Conservation (phyloP, 2,888 invertebrate species). For the Coenonympha arcania region DNA sequence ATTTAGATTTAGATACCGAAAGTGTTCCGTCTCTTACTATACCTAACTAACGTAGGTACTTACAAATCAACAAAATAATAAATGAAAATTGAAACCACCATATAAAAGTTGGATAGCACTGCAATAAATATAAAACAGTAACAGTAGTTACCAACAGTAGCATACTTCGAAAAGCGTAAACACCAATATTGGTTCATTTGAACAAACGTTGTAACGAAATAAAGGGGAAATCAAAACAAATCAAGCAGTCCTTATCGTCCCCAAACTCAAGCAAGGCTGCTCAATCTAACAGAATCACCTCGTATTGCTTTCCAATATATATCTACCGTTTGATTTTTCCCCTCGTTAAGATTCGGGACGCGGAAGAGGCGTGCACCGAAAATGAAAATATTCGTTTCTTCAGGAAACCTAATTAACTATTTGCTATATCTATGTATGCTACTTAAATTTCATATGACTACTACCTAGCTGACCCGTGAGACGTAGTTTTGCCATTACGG, state of each 20-base stretch:
- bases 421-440: constrained; percentile 38
- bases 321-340: constrained; percentile 70
- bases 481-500: too few relatives aligned
- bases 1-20: too few relatives aligned
- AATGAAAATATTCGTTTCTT: constrained; percentile 60
- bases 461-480: too few relatives aligned
- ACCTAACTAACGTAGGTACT: too few relatives aligned
- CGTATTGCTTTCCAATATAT: constrained; percentile 71
- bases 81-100: too few relatives aligned
- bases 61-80: too few relatives aligned
- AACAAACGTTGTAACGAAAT: neutral
- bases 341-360: constrained; percentile 64
- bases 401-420: constrained; percentile 67
- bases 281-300: constrained; percentile 71
- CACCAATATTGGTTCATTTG: neutral
- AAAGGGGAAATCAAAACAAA: constrained; percentile 19
- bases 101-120: too few relatives aligned
- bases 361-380: constrained; percentile 63
- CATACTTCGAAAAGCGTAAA: neutral
- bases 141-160: too few relatives aligned
- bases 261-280: constrained; percentile 40
- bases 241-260: constrained; percentile 19
- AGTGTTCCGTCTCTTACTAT: too few relatives aligned
- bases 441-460: too few relatives aligned
- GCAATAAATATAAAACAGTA: too few relatives aligned